Percentiles rank a stretch among this genome's conserved stretches.
Conservation (phyloP, 1,140 invertebrate genomes). For the Plutomurus gul region DNA sequence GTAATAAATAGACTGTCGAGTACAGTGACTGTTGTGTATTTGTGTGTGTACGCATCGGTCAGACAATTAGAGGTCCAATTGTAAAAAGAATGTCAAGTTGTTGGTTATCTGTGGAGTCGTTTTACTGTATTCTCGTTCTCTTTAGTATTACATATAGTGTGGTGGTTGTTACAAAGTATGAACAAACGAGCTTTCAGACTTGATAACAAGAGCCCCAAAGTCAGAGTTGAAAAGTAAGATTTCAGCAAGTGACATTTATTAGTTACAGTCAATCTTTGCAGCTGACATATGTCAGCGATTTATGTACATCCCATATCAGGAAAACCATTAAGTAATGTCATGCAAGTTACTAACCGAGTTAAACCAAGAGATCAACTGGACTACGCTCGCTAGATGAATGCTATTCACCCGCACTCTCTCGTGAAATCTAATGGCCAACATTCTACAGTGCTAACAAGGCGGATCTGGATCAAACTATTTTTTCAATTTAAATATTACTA, state of each 20-base stretch:
- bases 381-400: background rate
- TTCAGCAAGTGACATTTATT: slow-evolving; percentile 45
- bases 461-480: slow-evolving; percentile 25
- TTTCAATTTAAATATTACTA: background rate
- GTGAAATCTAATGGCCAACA: too few relatives aligned
- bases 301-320: background rate
- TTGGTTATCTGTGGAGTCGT: background rate
- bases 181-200: background rate
- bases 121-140: background rate
- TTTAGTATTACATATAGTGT: background rate
- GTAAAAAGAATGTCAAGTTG: background rate
- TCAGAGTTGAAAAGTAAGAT: slow-evolving; percentile 40
- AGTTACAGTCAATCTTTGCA: slow-evolving; percentile 36
- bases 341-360: too few relatives aligned
- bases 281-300: slow-evolving; percentile 37
- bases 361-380: background rate
- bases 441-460: slow-evolving; percentile 33
- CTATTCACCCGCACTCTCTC: background rate
- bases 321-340: slow-evolving; percentile 4
- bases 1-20: background rate
- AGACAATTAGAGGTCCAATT: background rate
- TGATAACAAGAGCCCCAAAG: background rate
- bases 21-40: too few relatives aligned
- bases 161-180: background rate
- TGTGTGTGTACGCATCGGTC: background rate